Conservation (phyloP, 2,888 invertebrate genomes). For the Amphipyra berbera region DNA sequence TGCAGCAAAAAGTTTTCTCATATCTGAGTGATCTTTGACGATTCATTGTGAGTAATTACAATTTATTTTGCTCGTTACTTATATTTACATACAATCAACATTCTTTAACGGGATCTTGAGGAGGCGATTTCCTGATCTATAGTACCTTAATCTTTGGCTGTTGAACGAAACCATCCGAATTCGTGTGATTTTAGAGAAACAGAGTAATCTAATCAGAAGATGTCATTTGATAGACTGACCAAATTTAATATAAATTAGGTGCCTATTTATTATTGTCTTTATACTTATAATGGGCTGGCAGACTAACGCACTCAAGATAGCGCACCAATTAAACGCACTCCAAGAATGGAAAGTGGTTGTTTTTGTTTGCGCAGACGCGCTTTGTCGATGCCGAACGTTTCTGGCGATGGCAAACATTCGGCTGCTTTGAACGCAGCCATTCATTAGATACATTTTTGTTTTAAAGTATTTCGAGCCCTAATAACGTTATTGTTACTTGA, state of each 20-base stretch:
- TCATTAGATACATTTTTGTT: slow-evolving; percentile 75
- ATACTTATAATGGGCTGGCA: slow-evolving; percentile 40
- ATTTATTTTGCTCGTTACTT: slow-evolving; percentile 19
- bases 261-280: slow-evolving; percentile 37
- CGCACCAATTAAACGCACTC: slow-evolving; percentile 80
- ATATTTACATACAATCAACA: neutral
- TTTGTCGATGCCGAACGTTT: slow-evolving; percentile 81
- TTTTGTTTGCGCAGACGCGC: slow-evolving; percentile 76
- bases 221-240: slow-evolving; percentile 13
- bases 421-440: slow-evolving; percentile 71
- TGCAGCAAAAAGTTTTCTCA: slow-evolving; percentile 32
- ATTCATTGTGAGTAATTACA: neutral
- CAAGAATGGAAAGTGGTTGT: slow-evolving; percentile 74
- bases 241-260: slow-evolving; percentile 24
- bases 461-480: slow-evolving; percentile 67
- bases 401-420: slow-evolving; percentile 77
- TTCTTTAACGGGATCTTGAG: neutral
- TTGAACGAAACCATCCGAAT: too few relatives aligned
- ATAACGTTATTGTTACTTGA: slow-evolving; percentile 52
- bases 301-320: slow-evolving; percentile 58
- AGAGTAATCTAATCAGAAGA: slow-evolving; percentile 1
- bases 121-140: neutral
- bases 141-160: neutral
- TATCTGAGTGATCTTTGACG: slow-evolving; percentile 9
- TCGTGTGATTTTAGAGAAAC: neutral